Evolutionary conservation across 2,888 invertebrate species (phyloP), one percentile per base, ranked within the genome.

Genomic region (Rotaria socialis): DNA sequence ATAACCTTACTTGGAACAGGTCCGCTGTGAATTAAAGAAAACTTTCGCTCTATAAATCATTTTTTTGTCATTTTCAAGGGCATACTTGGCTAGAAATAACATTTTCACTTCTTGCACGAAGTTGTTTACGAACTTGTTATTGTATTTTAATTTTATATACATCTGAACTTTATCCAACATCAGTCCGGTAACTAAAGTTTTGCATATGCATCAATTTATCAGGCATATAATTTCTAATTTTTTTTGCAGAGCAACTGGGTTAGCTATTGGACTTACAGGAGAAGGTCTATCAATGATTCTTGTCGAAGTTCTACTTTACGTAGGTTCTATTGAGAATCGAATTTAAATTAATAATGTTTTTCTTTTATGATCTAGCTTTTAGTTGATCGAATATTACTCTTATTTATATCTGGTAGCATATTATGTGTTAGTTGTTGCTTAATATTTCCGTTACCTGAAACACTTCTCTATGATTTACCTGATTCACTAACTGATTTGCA

Each of bases 361-460:
- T 80, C 8, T 47, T 67, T 19, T 67, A 3, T 22, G 6, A 22
- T 80, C 24, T 80, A 80, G 80, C 47, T 22, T 80, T 47, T n/a
- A 6, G 47, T 47, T n/a, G 80, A 80, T 80, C 43, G 80, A 11
- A n/a, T 47, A 80, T 47, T 80, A 47, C 80, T 80, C 10, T 22
- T 80, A 80, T 80, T 80, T 80, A 43, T 80, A 43, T 80, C 80
- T 80, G 80, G 80, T 47, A 47, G 80, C 5, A n/a, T 47, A 14
- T 47, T 80, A 47, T 80, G 80, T 80, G 19, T 80, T 47, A 47
- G 80, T 47, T 80, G 80, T n/a, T 80, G 80, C n/a, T 43, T 80
- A 24, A 47, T 80, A 80, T 47, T 80, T 80, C 80, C 80, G 24
- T 47, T 80, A n/a, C 80, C 80, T 43, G 80, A 80, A 80, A 80